A percentile compares a stretch with the other conserved stretches of the same genome.
Evolutionary conservation across 2,113 vertebrate genomes (phyloP).

Genomic region (Isichthys henryi): DNA sequence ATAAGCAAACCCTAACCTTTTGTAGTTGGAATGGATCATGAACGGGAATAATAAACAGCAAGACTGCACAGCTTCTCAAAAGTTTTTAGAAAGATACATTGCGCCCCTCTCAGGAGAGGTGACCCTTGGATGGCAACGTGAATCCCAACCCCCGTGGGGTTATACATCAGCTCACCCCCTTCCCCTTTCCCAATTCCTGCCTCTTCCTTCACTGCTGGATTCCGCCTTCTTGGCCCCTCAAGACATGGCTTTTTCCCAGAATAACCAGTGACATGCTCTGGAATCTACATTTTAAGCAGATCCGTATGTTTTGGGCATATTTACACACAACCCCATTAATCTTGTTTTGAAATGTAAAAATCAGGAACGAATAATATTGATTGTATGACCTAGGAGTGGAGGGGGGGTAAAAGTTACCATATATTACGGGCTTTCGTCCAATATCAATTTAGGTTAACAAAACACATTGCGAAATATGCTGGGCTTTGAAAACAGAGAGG

Average conservation of each 20-base stretch:
- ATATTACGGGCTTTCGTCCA: neutral
- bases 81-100: neutral
- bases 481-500: neutral
- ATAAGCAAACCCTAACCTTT: neutral
- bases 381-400: neutral
- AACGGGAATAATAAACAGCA: neutral
- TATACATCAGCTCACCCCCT: neutral
- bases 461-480: neutral
- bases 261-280: neutral
- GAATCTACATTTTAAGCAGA: neutral
- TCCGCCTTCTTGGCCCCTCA: neutral
- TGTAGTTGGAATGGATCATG: neutral
- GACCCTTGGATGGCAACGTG: neutral
- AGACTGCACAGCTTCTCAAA: neutral
- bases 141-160: neutral
- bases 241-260: neutral
- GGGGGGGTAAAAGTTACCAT: neutral
- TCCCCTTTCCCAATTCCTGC: neutral
- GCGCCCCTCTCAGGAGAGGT: neutral
- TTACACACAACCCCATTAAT: neutral
- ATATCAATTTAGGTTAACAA: neutral
- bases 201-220: neutral
- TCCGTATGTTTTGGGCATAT: neutral
- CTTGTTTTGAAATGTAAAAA: neutral
- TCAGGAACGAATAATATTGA: neutral